Evolutionary conservation across 2,888 invertebrate genomes (phyloP).

Genomic region (Drosophila pseudotalamancana): DNA sequence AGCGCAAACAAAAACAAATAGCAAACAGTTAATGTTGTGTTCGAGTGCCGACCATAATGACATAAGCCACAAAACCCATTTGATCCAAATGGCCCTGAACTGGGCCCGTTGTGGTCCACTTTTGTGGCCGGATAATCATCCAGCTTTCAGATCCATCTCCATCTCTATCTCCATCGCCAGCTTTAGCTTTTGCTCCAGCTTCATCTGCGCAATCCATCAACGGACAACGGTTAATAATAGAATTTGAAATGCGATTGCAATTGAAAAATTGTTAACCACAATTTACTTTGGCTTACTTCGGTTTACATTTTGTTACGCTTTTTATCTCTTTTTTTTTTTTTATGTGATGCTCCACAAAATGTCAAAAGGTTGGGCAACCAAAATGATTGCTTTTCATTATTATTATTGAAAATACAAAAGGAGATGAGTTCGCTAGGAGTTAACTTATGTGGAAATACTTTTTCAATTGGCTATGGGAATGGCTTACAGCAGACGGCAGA

Average conservation of each 20-base stretch:
- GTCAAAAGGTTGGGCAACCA: conserved; percentile 63
- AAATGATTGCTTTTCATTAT: conserved; percentile 32
- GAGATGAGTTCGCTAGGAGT: conserved; percentile 30
- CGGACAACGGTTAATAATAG: conserved; percentile 61
- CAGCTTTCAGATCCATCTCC: conserved; percentile 3
- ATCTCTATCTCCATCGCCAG: too few species aligned
- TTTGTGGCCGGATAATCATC: conserved; percentile 14
- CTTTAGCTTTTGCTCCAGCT: too few species aligned
- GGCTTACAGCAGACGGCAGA: not conserved
- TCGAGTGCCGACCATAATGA: conserved; percentile 60
- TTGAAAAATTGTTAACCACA: conserved; percentile 67
- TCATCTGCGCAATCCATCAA: conserved; percentile 54
- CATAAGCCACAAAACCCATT: conserved; percentile 69
- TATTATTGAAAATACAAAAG: conserved; percentile 32
- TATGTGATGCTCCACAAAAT: conserved; percentile 48
- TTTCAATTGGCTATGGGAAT: conserved; percentile 33
- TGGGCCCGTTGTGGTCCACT: conserved; percentile 8
- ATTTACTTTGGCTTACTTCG: conserved; percentile 37
- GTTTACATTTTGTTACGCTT: conserved; percentile 29
- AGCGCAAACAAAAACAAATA: conserved; percentile 28
- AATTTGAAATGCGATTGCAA: conserved; percentile 60
- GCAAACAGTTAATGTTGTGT: conserved; percentile 48
- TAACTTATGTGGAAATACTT: conserved; percentile 19
- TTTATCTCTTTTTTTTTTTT: conserved; percentile 9
- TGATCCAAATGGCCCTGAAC: conserved; percentile 70